Conservation (phyloP, 2,113 vertebrate species). For the Platichthys stellatus region DNA sequence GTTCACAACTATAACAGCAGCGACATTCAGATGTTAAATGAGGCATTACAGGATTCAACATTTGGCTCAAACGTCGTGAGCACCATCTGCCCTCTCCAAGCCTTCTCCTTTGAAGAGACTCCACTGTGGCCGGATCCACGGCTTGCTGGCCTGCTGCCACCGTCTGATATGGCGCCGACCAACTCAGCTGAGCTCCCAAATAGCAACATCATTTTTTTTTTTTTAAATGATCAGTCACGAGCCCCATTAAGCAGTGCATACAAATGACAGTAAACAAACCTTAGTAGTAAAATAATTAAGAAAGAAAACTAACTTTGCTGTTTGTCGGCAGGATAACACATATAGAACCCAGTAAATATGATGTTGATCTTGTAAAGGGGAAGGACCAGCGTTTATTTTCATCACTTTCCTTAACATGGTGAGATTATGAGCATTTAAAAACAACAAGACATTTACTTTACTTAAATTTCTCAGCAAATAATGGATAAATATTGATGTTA, state of each 20-base stretch:
- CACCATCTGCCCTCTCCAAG: slow-evolving; percentile 74
- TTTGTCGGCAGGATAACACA: too few relatives aligned
- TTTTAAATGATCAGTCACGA: too few relatives aligned
- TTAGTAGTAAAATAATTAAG: neutral
- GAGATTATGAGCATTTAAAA: too few relatives aligned
- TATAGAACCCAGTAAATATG: too few relatives aligned
- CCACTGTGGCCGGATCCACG: slow-evolving; percentile 46
- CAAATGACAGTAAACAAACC: neutral
- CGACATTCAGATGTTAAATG: slow-evolving; percentile 46
- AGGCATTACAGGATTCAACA: slow-evolving; percentile 44
- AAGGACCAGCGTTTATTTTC: too few relatives aligned
- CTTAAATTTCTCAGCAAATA: too few relatives aligned
- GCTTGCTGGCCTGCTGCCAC: slow-evolving; percentile 53
- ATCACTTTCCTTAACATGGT: too few relatives aligned
- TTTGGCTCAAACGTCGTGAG: slow-evolving; percentile 58
- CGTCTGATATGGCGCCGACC: slow-evolving; percentile 38
- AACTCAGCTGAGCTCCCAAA: slow-evolving; percentile 47
- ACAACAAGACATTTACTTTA: too few relatives aligned
- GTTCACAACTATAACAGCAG: slow-evolving; percentile 3
- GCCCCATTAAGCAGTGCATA: too few relatives aligned
- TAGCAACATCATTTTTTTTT: slow-evolving; percentile 10
- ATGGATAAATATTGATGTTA: too few relatives aligned
- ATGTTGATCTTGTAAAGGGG: too few relatives aligned
- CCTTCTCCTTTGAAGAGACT: slow-evolving; percentile 66
- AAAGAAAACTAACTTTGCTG: too few relatives aligned